These are phyloP conservation scores for Drosophila emarginata DNA, from an alignment of 2,888 invertebrate species.

Conservation along the genomic window DNA sequence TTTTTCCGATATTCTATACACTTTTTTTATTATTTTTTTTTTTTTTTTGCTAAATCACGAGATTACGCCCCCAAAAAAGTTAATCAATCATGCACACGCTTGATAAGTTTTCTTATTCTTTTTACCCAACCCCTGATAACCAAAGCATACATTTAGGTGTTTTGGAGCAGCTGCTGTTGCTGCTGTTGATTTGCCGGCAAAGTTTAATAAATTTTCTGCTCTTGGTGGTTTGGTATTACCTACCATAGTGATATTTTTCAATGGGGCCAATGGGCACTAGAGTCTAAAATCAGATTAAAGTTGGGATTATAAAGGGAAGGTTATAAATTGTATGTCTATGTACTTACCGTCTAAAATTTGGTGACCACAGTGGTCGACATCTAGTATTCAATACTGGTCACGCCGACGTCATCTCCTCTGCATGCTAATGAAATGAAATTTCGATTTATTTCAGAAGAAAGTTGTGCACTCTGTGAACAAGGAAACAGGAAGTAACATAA, in stretches of 20 bases:
- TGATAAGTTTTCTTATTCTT: constrained; percentile 38
- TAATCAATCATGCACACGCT: constrained; percentile 70
- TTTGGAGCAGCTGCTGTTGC: constrained; percentile 41
- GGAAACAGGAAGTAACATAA: constrained; percentile 38
- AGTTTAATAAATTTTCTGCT: constrained; percentile 56
- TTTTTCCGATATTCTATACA: constrained; percentile 14
- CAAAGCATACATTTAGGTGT: constrained; percentile 60
- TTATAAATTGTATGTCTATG: too few species aligned
- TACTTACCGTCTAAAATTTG: too few species aligned
- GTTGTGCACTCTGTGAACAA: not conserved
- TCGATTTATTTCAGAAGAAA: constrained; percentile 45
- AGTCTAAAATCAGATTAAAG: too few species aligned
- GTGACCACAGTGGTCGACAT: too few species aligned
- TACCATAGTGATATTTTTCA: too few species aligned
- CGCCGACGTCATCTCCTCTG: not conserved
- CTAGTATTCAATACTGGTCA: too few species aligned
- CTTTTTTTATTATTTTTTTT: constrained; percentile 26
- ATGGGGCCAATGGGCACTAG: too few species aligned
- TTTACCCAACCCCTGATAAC: constrained; percentile 37
- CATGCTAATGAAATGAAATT: constrained; percentile 62
- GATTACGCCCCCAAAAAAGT: constrained; percentile 61
- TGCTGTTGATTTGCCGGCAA: constrained; percentile 33
- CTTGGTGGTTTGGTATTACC: constrained; percentile 7
- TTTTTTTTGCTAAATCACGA: constrained; percentile 56
- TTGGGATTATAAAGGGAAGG: too few species aligned